phyloP scores from a whole-genome alignment of 2,797 vertebrate species.

The Clamator glandarius region DNA sequence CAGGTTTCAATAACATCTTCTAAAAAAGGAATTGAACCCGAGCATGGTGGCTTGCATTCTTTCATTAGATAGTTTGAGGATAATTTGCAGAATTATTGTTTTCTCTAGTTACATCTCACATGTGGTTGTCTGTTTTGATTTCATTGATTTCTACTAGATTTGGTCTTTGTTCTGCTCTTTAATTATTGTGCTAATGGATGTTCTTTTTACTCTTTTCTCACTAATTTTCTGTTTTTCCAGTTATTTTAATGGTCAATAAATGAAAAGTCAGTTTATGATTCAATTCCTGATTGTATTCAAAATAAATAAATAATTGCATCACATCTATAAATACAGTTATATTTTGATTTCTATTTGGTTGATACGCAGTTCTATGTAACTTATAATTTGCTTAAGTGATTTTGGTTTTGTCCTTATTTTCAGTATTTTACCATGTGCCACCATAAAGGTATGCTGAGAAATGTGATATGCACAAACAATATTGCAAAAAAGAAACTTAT shows the following conservation, averaged over 20 bases:
- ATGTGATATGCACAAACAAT: neutral
- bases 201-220: neutral
- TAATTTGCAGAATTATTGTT: neutral
- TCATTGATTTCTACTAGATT: neutral
- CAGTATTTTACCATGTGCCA: neutral
- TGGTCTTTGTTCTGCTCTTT: neutral
- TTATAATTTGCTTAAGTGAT: neutral
- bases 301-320: neutral
- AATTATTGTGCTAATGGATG: neutral
- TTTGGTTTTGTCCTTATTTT: neutral
- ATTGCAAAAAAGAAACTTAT: neutral
- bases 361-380: neutral
- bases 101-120: neutral
- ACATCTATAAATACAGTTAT: neutral
- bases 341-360: neutral
- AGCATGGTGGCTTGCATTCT: neutral
- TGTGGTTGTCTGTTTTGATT: neutral
- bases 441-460: neutral
- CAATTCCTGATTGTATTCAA: neutral
- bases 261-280: neutral
- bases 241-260: neutral
- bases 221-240: neutral
- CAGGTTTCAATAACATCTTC: neutral
- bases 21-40: neutral
- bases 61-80: neutral